Percentiles rank a stretch among this genome's conserved stretches.
These are phyloP conservation scores for Grammomys dolichurus DNA, from an alignment of 2,113 vertebrate genomes.

Conservation along the genomic window DNA sequence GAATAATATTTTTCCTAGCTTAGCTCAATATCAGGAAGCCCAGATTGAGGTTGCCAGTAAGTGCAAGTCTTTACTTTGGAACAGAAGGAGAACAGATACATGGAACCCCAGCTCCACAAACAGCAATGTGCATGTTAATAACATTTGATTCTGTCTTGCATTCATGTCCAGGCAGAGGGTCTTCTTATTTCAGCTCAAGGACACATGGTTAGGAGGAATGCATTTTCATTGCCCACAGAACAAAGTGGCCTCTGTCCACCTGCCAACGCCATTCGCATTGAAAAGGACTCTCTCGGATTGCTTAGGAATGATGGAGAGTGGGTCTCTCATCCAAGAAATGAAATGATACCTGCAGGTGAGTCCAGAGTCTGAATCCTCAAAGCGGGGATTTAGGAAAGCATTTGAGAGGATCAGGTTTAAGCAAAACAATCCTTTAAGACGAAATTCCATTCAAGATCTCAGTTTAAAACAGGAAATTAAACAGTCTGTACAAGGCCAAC, in stretches of 20 bases:
- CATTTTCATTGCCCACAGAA: constrained; percentile 67
- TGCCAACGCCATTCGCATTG: background rate
- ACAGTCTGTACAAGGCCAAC: constrained; percentile 64
- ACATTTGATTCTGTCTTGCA: background rate
- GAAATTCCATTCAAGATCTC: constrained; percentile 80
- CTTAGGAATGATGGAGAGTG: constrained; percentile 68
- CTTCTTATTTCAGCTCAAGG: constrained; percentile 52
- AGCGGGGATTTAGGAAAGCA: constrained; percentile 77
- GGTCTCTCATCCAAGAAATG: constrained; percentile 77
- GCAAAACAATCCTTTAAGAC: constrained; percentile 78
- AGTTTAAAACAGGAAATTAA: constrained; percentile 83
- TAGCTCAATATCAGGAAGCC: background rate
- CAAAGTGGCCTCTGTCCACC: constrained; percentile 76
- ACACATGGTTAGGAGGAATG: constrained; percentile 43
- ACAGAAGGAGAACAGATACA: background rate
- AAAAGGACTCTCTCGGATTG: constrained; percentile 66
- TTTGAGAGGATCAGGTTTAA: constrained; percentile 79
- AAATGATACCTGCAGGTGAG: constrained; percentile 81
- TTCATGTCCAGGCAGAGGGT: constrained; percentile 43
- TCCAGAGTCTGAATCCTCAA: constrained; percentile 75
- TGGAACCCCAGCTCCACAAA: background rate
- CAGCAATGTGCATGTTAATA: background rate
- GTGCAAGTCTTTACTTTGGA: background rate
- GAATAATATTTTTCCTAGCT: constrained; percentile 32
- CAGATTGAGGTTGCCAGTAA: background rate